These are phyloP conservation scores for Prionace glauca DNA, from an alignment of 2,797 vertebrate species.

Conservation along the genomic window DNA sequence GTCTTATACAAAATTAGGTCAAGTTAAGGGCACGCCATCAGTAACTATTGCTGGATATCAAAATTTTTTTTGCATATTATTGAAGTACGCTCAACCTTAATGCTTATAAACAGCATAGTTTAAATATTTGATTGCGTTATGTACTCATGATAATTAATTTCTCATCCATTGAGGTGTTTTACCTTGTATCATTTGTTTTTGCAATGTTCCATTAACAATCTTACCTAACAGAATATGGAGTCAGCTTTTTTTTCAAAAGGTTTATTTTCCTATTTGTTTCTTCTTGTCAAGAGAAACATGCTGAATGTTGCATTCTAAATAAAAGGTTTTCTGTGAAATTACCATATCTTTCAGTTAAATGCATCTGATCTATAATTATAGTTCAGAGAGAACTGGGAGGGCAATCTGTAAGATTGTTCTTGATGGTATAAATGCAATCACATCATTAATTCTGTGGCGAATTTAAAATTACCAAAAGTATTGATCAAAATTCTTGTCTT, in stretches of 20 bases:
- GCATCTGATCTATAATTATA: background rate
- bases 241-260: background rate
- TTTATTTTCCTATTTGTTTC: background rate
- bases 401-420: background rate
- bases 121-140: background rate
- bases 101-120: background rate
- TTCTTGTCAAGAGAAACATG: background rate
- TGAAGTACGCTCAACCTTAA: background rate
- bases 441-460: background rate
- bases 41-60: background rate
- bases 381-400: background rate
- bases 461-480: background rate
- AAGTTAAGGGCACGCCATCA: background rate
- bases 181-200: background rate
- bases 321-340: background rate
- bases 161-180: background rate
- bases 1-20: background rate
- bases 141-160: background rate
- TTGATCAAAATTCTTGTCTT: background rate
- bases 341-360: background rate
- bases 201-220: background rate
- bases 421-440: background rate
- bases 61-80: background rate
- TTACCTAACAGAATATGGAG: background rate
- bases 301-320: background rate